Conservation (phyloP, 2,888 invertebrate genomes). For the Lottia gigantea region DNA sequence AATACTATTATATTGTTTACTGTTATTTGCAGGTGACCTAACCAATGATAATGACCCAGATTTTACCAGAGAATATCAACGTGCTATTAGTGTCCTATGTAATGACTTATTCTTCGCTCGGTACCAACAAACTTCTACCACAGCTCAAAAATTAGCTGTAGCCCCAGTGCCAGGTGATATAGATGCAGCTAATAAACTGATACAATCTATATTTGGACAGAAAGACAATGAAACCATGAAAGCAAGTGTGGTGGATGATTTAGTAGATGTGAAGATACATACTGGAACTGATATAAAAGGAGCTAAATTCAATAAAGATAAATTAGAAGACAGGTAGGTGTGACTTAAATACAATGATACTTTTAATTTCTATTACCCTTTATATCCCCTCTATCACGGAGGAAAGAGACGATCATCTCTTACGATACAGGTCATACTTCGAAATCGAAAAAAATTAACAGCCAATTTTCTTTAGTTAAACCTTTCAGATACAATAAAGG, state of each 20-base stretch:
- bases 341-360: no score
- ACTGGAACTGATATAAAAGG: slow-evolving; percentile 58
- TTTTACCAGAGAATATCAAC: slow-evolving; percentile 61
- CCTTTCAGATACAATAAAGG: no score
- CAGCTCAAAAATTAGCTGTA: slow-evolving; percentile 36
- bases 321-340: slow-evolving; percentile 54
- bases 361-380: no score
- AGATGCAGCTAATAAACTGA: slow-evolving; percentile 42
- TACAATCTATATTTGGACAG: slow-evolving; percentile 58
- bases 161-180: slow-evolving; percentile 28
- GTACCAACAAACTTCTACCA: slow-evolving; percentile 44
- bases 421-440: no score
- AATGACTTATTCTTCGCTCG: slow-evolving; percentile 65
- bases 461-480: no score
- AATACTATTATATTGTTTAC: no score
- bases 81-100: slow-evolving; percentile 61
- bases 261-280: slow-evolving; percentile 58
- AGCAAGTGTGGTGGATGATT: slow-evolving; percentile 56
- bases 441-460: no score
- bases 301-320: slow-evolving; percentile 56
- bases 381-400: no score
- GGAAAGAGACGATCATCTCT: no score
- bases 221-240: slow-evolving; percentile 61
- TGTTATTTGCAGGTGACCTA: slow-evolving; percentile 53
- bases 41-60: slow-evolving; percentile 61